Evolutionary conservation across 2,888 invertebrate species (phyloP), one percentile per base, ranked within the genome.

Genomic region (Stenodera caucasica): DNA sequence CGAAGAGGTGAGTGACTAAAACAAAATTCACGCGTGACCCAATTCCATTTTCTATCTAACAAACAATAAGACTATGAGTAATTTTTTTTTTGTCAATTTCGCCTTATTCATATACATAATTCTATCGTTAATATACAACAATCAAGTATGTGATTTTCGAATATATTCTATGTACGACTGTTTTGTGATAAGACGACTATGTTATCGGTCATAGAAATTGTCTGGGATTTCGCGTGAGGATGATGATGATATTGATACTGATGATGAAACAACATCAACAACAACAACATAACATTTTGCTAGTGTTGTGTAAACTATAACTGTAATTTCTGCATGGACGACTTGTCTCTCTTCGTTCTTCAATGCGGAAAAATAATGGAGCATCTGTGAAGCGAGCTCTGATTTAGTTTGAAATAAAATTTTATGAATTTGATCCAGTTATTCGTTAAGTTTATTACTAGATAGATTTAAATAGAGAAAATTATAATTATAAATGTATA

Each of bases 131-230:
- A 4, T 33, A 5, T 15, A 15, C 15, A 15, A 14, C n/a, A 4
- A 32, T 29, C 15, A 58, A 49, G 26, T 12, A 29, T 40, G 33
- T 59, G 29, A 21, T 59, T 57, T 57, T 54, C 37, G 45, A 5
- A 9, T 18, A 55, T 35, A n/a, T n/a, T n/a, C n/a, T 54, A 21
- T 55, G n/a, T 6, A 32, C 26, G 32, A 21, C 29, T 15, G 52
- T 33, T 33, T 52, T n/a, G n/a, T 33, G 52, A 52, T 52, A 52
- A 52, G 52, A 33, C 18, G 33, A n/a, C 15, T 15, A 9, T 15
- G 52, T 52, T 52, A 52, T 52, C 52, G 52, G 52, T 52, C 52
- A 52, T 52, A 18, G n/a, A 32, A 52, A 52, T n/a, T n/a, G 52
- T 52, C 52, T 52, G 52, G 52, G 21, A 33, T 52, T 52, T 52